phyloP scores from a whole-genome alignment of 2,888 invertebrate genomes.

The Acanthoscelides obtectus region DNA sequence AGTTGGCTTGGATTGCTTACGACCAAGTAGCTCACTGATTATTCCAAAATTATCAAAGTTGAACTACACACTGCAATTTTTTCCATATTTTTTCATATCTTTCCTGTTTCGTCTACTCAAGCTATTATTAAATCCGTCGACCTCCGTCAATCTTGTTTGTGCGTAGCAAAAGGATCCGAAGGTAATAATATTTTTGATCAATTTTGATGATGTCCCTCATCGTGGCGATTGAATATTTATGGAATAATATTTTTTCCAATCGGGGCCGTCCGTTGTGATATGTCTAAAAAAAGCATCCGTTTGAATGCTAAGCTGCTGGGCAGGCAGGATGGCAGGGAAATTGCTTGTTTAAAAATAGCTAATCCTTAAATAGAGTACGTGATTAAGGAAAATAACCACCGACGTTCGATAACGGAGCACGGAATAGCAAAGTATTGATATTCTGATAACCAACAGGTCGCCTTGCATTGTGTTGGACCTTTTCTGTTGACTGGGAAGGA shows the following conservation, averaged over 20 bases:
- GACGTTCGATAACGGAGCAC: not conserved
- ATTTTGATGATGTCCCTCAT: too few species aligned
- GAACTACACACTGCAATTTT: too few species aligned
- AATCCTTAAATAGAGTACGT: not conserved
- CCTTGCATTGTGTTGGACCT: not conserved
- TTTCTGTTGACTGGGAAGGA: constrained; percentile 1
- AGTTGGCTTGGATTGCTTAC: too few species aligned
- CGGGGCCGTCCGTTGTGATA: not conserved
- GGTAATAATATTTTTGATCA: not conserved
- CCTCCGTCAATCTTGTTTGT: too few species aligned
- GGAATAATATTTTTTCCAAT: not conserved
- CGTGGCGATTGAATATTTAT: not conserved
- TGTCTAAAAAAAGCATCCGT: not conserved
- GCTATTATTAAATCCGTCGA: too few species aligned
- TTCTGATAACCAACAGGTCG: not conserved
- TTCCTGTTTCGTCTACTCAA: too few species aligned
- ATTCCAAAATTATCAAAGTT: too few species aligned
- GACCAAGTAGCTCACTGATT: too few species aligned
- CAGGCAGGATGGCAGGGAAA: not conserved
- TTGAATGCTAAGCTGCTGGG: not conserved
- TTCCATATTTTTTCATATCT: too few species aligned
- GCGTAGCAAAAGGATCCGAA: not conserved
- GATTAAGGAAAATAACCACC: not conserved
- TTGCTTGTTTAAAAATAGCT: not conserved
- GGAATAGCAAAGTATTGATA: not conserved